phyloP scores from a whole-genome alignment of 2,888 invertebrate species.

The Mimachlamys varia region DNA sequence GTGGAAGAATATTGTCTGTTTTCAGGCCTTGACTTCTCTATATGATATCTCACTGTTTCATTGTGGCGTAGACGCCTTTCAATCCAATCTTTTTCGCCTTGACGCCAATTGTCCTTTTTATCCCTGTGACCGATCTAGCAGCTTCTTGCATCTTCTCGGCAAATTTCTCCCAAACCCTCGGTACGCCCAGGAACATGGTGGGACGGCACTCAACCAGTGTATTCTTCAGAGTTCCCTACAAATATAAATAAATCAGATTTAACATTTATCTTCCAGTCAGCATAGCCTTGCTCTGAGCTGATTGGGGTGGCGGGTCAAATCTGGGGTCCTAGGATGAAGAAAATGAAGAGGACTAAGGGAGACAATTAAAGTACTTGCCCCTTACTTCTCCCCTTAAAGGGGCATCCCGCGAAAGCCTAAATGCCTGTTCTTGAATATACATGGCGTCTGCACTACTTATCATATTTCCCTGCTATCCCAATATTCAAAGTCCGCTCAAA shows the following conservation, averaged over 20 bases:
- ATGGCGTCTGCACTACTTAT: too few species aligned
- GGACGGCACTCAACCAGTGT: constrained; percentile 87
- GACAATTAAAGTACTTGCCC: too few species aligned
- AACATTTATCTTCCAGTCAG: too few species aligned
- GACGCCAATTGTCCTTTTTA: constrained; percentile 88
- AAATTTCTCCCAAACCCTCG: constrained; percentile 96
- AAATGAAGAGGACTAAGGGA: too few species aligned
- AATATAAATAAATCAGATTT: not conserved
- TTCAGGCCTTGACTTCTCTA: not conserved
- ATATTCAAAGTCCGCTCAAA: too few species aligned
- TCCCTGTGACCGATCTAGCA: constrained; percentile 87
- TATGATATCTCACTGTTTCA: constrained; percentile 72
- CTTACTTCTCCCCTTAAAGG: too few species aligned
- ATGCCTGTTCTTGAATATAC: too few species aligned
- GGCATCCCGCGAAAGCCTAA: too few species aligned
- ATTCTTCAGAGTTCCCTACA: constrained; percentile 81
- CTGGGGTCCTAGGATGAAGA: too few species aligned
- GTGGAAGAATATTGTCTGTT: not conserved
- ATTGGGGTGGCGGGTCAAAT: too few species aligned
- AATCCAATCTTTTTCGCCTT: constrained; percentile 91
- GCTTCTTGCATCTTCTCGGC: constrained; percentile 92
- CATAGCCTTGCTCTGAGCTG: too few species aligned
- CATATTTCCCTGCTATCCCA: too few species aligned
- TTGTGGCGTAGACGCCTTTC: constrained; percentile 82
- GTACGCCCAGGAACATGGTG: constrained; percentile 93